Conservation (phyloP, 1,140 invertebrate genomes). For the Heliconius eleuchia region DNA sequence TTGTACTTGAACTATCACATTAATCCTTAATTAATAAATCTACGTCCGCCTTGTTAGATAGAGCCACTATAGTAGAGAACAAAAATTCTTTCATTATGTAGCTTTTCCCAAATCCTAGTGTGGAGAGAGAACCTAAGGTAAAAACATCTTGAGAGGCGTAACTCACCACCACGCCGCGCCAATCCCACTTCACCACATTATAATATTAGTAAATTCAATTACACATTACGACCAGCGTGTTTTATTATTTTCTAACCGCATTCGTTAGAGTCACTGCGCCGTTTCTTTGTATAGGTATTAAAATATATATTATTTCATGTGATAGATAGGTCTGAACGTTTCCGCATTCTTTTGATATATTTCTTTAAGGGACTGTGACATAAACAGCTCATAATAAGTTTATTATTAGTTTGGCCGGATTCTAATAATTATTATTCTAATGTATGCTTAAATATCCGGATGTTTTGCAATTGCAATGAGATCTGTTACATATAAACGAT, state of each 20-base stretch:
- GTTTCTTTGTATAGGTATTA: slow-evolving; percentile 4
- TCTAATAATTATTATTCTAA: not conserved
- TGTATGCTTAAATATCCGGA: not conserved
- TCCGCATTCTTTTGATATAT: slow-evolving; percentile 16
- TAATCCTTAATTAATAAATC: no score
- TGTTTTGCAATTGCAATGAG: slow-evolving; percentile 6
- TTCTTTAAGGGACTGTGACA: slow-evolving; percentile 21
- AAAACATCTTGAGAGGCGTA: no score
- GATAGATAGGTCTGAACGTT: not conserved
- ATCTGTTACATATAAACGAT: not conserved
- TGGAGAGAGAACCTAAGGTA: no score
- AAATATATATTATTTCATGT: slow-evolving; percentile 17
- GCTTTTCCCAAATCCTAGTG: no score
- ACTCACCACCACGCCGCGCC: no score
- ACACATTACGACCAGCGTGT: not conserved
- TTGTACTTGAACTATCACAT: no score
- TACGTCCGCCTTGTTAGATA: no score
- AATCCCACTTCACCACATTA: no score
- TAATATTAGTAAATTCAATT: not conserved
- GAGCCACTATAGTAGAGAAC: no score
- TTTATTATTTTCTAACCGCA: slow-evolving; percentile 3
- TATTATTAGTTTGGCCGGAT: slow-evolving; percentile 1
- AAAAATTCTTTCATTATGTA: no score
- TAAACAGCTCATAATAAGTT: not conserved
- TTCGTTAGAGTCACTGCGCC: not conserved